Evolutionary conservation across 2,888 invertebrate genomes (phyloP).

Genomic region (Pachymerium ferrugineum): DNA sequence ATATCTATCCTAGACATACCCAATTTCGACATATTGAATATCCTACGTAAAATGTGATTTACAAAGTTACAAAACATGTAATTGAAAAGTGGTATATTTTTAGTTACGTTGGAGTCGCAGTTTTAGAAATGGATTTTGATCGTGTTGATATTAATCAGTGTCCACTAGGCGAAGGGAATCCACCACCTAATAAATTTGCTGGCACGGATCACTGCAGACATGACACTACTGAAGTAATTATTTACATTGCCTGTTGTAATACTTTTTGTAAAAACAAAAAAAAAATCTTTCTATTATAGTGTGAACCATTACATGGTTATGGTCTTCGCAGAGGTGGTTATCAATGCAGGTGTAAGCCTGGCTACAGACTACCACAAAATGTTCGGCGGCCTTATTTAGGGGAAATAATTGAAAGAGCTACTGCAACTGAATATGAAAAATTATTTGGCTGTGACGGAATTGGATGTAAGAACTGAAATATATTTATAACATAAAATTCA

Average conservation of each 20-base stretch:
- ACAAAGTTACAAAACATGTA: no score
- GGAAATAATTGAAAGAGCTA: conserved; percentile 87
- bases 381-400: conserved; percentile 87
- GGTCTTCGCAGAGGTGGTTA: conserved; percentile 93
- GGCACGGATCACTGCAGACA: conserved; percentile 86
- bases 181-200: conserved; percentile 77
- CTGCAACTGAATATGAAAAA: conserved; percentile 82
- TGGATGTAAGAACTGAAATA: conserved; percentile 62
- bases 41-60: conserved; percentile 65
- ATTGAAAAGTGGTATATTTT: not conserved
- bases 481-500: not conserved
- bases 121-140: conserved; percentile 93
- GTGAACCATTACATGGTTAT: conserved; percentile 94
- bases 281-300: conserved; percentile 53
- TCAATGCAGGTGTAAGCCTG: conserved; percentile 87
- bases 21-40: conserved; percentile 88
- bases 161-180: conserved; percentile 80
- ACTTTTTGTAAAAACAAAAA: not conserved
- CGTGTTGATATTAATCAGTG: conserved; percentile 97
- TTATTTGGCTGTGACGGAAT: conserved; percentile 81
- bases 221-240: conserved; percentile 76
- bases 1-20: conserved; percentile 89
- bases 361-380: conserved; percentile 75
- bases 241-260: not conserved
- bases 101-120: conserved; percentile 84